Percentiles rank a stretch among this genome's conserved stretches.
phyloP scores from a whole-genome alignment of 2,888 invertebrate species.

The Isoperla grammatica region DNA sequence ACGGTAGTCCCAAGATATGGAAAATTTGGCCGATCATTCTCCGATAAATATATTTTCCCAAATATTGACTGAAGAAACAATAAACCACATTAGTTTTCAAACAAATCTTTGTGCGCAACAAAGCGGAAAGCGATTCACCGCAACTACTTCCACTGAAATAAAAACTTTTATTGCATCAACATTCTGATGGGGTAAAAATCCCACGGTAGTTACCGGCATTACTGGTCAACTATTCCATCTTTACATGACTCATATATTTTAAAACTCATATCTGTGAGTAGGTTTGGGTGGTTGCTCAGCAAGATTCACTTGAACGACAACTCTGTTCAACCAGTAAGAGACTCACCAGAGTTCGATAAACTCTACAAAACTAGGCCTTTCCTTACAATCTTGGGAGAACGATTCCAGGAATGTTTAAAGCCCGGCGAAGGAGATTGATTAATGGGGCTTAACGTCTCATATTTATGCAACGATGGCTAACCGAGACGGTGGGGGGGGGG shows the following conservation, averaged over 20 bases:
- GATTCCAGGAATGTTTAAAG: slow-evolving; percentile 2
- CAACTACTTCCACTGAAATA: neutral
- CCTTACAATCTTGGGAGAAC: neutral
- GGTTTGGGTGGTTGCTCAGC: slow-evolving; percentile 7
- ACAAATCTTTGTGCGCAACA: too few species aligned
- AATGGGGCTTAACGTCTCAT: too few species aligned
- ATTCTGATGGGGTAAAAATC: neutral
- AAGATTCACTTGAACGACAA: slow-evolving; percentile 5
- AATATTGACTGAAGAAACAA: too few species aligned
- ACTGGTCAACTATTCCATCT: neutral
- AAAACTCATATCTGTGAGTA: neutral
- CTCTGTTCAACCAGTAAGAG: too few species aligned
- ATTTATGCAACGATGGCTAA: too few species aligned
- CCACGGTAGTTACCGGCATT: neutral
- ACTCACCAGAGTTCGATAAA: too few species aligned
- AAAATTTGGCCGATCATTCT: too few species aligned
- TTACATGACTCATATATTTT: neutral
- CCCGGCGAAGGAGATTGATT: slow-evolving; percentile 28
- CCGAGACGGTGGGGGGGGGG: too few species aligned
- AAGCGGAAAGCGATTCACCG: neutral
- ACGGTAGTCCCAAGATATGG: too few species aligned
- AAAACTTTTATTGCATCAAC: neutral
- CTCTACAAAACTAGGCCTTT: slow-evolving; percentile 13
- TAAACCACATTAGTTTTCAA: too few species aligned
- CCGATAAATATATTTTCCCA: too few species aligned